Base-by-base conservation (phyloP, 2,888 invertebrate species). In the Andrena flavipes region DNA sequence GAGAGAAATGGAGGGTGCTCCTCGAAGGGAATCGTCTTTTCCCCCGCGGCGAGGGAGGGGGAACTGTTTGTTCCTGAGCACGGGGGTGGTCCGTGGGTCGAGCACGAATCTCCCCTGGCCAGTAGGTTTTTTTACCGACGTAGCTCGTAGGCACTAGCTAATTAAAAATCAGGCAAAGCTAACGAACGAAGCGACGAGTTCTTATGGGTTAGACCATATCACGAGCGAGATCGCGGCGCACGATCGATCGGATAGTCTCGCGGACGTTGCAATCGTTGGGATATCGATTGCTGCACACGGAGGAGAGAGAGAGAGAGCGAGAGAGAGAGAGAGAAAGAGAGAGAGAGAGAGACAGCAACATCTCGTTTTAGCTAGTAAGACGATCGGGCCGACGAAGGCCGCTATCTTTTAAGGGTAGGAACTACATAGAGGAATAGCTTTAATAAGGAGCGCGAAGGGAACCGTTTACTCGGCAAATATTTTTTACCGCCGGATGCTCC, bases 121-220 rank as follows among this genome's bases (percentile, higher is more conserved):
- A 87, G 85, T 92, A 92, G 91, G 87, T 92, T 93, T 93, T 90
- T 93, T 90, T 93, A 93, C 91, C 89, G 89, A 91, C 89, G 69
- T 88, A 92, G 91, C 89, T 90, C 81, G 71, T 92, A 93, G 91
- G 87, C 89, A 88, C 79, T 92, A 92, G 86, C 87, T 89, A 89
- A 86, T 88, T 87, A 85, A 86, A 83, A 80, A 77, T 87, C 82
- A 84, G 73, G 67, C 76, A 80, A 81, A 79, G 75, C 70, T 84
- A 69, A 80, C 80, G 78, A 77, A 79, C 80, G 80, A 76, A 81
- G 76, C 77, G 74, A 81, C 79, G 74, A 87, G 63, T 86, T 85
- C 87, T 85, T 88, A 92, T 90, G 92, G 69, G 90, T 92, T 92
- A 92, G 90, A 91, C 93, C 92, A 93, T 93, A 93, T 93, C 93